Conservation (phyloP, 2,113 vertebrate genomes). For the Psilopsiagon aymara region DNA sequence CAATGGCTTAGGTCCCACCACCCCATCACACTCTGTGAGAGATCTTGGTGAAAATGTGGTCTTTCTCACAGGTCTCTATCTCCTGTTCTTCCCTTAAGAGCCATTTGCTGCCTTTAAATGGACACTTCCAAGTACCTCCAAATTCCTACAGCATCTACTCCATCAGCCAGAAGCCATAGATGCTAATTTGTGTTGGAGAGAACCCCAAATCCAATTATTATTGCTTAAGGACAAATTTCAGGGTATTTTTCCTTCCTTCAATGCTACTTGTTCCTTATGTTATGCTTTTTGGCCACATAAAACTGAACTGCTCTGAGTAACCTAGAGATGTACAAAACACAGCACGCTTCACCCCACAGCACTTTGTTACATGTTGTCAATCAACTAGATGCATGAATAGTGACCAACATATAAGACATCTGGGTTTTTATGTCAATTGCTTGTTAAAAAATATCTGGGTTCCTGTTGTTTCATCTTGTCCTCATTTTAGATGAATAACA, state of each 20-base stretch:
- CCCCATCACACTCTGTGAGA: not conserved
- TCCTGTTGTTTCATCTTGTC: not conserved
- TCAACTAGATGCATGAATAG: not conserved
- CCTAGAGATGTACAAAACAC: not conserved
- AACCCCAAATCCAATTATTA: constrained; percentile 55
- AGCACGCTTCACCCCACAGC: not conserved
- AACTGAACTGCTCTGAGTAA: not conserved
- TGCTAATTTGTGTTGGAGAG: constrained; percentile 44
- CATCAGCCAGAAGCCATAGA: constrained; percentile 30
- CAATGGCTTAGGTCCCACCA: not conserved
- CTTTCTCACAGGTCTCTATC: not conserved
- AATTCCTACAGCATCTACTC: constrained; percentile 48
- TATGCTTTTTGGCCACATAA: not conserved
- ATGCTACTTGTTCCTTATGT: not conserved
- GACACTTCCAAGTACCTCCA: constrained; percentile 18
- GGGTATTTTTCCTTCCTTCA: not conserved
- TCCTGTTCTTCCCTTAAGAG: not conserved
- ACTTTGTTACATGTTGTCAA: not conserved
- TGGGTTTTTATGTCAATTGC: not conserved
- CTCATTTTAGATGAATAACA: not conserved
- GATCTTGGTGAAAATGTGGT: not conserved
- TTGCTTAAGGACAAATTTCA: constrained; percentile 39
- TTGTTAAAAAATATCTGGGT: not conserved
- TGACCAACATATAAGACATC: not conserved
- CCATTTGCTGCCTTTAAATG: not conserved